Evolutionary conservation across 2,888 invertebrate species (phyloP).

Genomic region (Caenorhabditis sulstoni): DNA sequence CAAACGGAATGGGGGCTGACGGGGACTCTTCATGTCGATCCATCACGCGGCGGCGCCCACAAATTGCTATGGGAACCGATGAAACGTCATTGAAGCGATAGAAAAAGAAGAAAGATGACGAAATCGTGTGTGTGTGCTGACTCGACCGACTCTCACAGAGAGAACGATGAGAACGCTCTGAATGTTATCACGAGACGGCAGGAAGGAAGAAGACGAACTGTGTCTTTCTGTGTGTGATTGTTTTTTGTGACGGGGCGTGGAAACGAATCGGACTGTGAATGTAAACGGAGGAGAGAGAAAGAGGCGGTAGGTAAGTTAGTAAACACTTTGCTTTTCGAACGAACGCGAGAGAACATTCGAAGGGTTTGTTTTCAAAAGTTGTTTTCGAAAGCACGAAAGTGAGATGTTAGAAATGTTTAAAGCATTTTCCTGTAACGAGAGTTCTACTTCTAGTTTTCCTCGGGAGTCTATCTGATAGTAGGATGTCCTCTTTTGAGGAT

Average conservation of each 20-base stretch:
- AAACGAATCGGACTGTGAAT: not conserved
- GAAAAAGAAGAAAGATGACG: not conserved
- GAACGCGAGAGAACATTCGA: too few relatives aligned
- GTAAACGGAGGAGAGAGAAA: not conserved
- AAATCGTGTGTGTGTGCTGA: constrained; percentile 6
- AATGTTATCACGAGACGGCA: too few relatives aligned
- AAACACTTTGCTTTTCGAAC: too few relatives aligned
- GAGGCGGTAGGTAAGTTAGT: not conserved
- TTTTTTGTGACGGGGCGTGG: too few relatives aligned
- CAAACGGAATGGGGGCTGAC: constrained; percentile 24
- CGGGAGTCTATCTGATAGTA: constrained; percentile 11
- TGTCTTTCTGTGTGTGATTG: too few relatives aligned
- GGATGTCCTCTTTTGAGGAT: too few relatives aligned
- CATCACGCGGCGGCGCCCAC: constrained; percentile 5
- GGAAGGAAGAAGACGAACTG: too few relatives aligned
- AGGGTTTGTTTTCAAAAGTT: too few relatives aligned
- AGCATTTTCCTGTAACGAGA: too few relatives aligned
- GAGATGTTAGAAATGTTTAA: too few relatives aligned
- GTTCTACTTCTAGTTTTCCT: not conserved
- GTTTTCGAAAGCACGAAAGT: too few relatives aligned
- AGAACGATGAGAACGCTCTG: constrained; percentile 7
- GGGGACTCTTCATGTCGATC: constrained; percentile 12
- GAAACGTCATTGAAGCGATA: not conserved
- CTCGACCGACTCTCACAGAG: constrained; percentile 13
- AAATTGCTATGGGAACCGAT: constrained; percentile 20